Percentiles rank a stretch among this genome's conserved stretches.
These are phyloP conservation scores for Ceuthmochares aereus DNA, from an alignment of 2,113 vertebrate species.

Conservation along the genomic window DNA sequence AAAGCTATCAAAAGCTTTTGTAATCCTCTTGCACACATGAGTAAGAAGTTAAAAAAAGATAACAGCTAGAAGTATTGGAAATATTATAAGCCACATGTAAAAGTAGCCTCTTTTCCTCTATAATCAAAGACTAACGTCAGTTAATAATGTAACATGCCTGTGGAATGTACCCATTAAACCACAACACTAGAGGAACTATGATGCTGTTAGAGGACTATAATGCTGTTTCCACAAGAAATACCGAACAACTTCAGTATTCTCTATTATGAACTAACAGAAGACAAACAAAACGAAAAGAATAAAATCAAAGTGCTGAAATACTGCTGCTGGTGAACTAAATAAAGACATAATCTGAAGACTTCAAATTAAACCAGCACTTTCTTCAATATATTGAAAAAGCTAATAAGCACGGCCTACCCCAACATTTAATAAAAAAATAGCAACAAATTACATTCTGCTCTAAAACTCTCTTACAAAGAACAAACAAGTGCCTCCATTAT, in stretches of 20 bases:
- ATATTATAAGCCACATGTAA: not conserved
- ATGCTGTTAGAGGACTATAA: not conserved
- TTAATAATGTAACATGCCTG: not conserved
- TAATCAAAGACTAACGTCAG: not conserved
- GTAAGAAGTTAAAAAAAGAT: not conserved
- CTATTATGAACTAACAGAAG: not conserved
- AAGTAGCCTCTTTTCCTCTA: not conserved
- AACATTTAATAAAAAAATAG: rapidly evolving
- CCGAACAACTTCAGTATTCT: not conserved
- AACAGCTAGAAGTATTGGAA: not conserved
- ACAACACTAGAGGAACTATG: not conserved
- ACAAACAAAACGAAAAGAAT: not conserved
- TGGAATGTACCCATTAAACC: not conserved
- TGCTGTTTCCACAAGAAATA: not conserved
- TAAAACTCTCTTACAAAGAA: not conserved
- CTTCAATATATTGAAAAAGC: not conserved
- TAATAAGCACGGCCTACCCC: not conserved
- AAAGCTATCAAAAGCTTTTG: not conserved
- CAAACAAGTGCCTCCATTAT: rapidly evolving
- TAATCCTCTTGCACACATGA: not conserved
- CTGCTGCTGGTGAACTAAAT: not conserved
- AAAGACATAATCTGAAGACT: not conserved
- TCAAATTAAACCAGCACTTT: not conserved
- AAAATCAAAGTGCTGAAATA: not conserved
- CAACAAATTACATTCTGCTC: not conserved